Base-by-base conservation (phyloP, 2,888 invertebrate genomes). In the Lypha dubia region DNA sequence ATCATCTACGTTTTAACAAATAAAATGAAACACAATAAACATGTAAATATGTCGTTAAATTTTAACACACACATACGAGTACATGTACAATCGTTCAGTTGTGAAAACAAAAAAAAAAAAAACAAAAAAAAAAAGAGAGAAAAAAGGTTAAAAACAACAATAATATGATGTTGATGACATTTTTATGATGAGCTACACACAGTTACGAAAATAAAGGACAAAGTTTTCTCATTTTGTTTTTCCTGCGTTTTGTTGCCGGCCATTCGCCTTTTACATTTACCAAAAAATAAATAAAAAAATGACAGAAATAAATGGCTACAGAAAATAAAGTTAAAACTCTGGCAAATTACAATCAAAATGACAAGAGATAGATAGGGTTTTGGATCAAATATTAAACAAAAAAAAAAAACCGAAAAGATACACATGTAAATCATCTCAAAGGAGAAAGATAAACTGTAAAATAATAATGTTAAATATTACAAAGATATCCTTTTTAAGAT, bases 101-200 rank as follows among this genome's bases (percentile, higher is more conserved):
- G n/a, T n/a, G 32, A n/a, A 56, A 60, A 68, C 17, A 44, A 13
- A 15, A 53, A 51, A 70, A 13, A 84, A 83, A n/a, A n/a, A 56
- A 60, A 68, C 17, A 44, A 13, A 15, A 53, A 51, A 70, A 13
- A 84, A 83, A n/a, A n/a, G n/a, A 81, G 80, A 77, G 65, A 51
- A 70, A 28, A 84, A 86, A 81, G 80, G 83, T 79, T 73, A 84
- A 84, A 75, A 79, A 82, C 81, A 86, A 83, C 76, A 86, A 84
- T 80, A 87, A 83, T 86, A 80, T 82, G 82, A 84, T 86, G 86
- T 84, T 80, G 87, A 86, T 87, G 87, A 87, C 87, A 86, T 86
- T 87, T 87, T 87, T 86, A 87, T 86, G 87, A 87, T 86, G 86
- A 85, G 86, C 49, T 79, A 80, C 79, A 75, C 74, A 80, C 79